Conservation (phyloP, 1,140 invertebrate genomes). For the Psilanteris sp. region DNA sequence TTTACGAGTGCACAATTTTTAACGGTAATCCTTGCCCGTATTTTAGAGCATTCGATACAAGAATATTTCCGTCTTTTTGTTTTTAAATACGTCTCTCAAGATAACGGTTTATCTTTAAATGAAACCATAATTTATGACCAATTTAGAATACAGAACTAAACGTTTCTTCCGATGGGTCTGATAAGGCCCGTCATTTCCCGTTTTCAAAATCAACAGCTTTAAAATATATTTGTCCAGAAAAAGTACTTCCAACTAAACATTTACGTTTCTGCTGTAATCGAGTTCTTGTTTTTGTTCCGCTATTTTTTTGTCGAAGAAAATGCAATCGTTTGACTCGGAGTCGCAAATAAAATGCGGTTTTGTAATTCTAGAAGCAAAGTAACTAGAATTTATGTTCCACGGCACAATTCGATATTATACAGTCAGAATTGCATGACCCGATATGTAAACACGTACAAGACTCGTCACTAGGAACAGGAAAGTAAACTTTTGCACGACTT, state of each 20-base stretch:
- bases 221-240: conserved; percentile 13
- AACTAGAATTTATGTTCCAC: conserved; percentile 1
- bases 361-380: conserved; percentile 24
- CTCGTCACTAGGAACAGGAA: conserved; percentile 30
- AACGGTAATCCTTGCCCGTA: too few species aligned
- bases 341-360: conserved; percentile 27
- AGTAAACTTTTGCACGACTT: conserved; percentile 55
- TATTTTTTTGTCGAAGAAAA: conserved; percentile 2
- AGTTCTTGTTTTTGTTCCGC: not conserved
- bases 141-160: conserved; percentile 1
- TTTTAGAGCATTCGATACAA: too few species aligned
- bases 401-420: conserved; percentile 19
- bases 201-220: not conserved
- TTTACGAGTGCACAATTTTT: too few species aligned
- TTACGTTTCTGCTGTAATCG: not conserved
- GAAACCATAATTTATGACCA: conserved; percentile 15
- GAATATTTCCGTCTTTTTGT: conserved; percentile 4
- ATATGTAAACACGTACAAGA: conserved; percentile 24
- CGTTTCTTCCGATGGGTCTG: not conserved
- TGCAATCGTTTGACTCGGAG: not conserved
- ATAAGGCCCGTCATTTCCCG: conserved; percentile 13
- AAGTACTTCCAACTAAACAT: not conserved
- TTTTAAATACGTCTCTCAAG: conserved; percentile 3
- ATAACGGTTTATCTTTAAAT: conserved; percentile 8
- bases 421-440: conserved; percentile 28